Percentiles rank a stretch among this genome's conserved stretches.
phyloP scores from a whole-genome alignment of 2,888 invertebrate species.

The Lucinisca nassula region DNA sequence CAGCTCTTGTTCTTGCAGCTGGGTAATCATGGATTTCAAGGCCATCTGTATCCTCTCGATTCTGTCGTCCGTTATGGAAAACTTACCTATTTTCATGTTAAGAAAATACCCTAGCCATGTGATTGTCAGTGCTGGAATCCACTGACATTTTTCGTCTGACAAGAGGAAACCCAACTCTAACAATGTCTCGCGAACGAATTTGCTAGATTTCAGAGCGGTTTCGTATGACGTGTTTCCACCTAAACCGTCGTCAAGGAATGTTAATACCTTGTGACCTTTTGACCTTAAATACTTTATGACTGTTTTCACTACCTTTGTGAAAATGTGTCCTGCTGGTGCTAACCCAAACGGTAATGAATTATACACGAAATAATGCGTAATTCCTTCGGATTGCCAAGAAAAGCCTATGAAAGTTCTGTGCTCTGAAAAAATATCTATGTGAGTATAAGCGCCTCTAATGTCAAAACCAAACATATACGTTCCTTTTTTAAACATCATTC shows the following conservation, averaged over 20 bases:
- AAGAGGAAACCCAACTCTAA: constrained; percentile 35
- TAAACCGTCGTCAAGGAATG: constrained; percentile 44
- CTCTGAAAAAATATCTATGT: constrained; percentile 42
- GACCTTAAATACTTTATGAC: constrained; percentile 14
- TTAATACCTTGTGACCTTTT: constrained; percentile 28
- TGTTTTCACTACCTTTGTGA: not conserved
- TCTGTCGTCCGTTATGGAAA: not conserved
- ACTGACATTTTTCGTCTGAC: constrained; percentile 37
- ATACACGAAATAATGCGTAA: not conserved
- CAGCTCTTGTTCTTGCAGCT: not conserved
- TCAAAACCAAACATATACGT: constrained; percentile 28
- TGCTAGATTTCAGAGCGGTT: not conserved
- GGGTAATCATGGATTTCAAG: not conserved
- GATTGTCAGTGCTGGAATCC: not conserved
- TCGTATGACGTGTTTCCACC: constrained; percentile 17
- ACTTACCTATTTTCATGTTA: too few relatives aligned
- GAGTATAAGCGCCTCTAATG: constrained; percentile 29
- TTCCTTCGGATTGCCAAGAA: not conserved
- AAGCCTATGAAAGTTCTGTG: constrained; percentile 58
- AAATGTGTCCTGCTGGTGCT: constrained; percentile 3
- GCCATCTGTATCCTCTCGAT: not conserved
- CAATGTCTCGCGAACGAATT: not conserved
- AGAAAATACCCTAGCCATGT: constrained; percentile 24
- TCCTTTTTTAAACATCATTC: constrained; percentile 17
- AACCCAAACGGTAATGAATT: constrained; percentile 42